Conservation (phyloP, 2,797 vertebrate genomes). For the Parotocinclus haroldoi region DNA sequence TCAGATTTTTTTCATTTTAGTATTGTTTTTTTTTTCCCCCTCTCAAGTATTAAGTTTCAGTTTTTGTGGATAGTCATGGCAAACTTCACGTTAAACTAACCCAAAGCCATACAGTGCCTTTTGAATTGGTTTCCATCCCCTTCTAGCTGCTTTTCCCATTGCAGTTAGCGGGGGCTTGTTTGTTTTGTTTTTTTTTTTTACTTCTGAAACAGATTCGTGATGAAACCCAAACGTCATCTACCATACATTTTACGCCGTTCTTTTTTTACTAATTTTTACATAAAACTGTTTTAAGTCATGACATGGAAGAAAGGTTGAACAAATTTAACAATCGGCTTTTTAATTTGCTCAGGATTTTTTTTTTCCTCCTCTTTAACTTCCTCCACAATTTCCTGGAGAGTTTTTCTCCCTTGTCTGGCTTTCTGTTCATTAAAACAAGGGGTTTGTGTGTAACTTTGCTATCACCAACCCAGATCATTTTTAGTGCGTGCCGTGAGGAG, state of each 20-base stretch:
- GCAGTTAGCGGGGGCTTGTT: slow-evolving; percentile 89
- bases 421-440: slow-evolving; percentile 66
- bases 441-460: slow-evolving; percentile 58
- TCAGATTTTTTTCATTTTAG: slow-evolving; percentile 64
- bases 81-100: slow-evolving; percentile 89
- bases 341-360: slow-evolving; percentile 69
- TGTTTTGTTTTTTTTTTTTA: too few species aligned
- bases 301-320: slow-evolving; percentile 80
- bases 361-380: slow-evolving; percentile 60
- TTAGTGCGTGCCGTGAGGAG: slow-evolving; percentile 59
- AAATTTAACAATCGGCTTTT: slow-evolving; percentile 85
- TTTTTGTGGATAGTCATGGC: slow-evolving; percentile 80
- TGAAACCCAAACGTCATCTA: slow-evolving; percentile 80
- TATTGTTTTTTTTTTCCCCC: slow-evolving; percentile 63
- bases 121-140: slow-evolving; percentile 78
- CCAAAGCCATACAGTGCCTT: slow-evolving; percentile 99
- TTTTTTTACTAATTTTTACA: slow-evolving; percentile 99
- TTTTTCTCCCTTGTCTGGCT: slow-evolving; percentile 65
- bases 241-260: slow-evolving; percentile 98
- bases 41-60: slow-evolving; percentile 80
- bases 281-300: slow-evolving; percentile 95
- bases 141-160: slow-evolving; percentile 77
- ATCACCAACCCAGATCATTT: slow-evolving; percentile 66
- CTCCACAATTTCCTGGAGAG: slow-evolving; percentile 37
- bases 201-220: slow-evolving; percentile 70